Evolutionary conservation across 2,113 vertebrate genomes (phyloP).

Genomic region (Gobiocypris rarus): DNA sequence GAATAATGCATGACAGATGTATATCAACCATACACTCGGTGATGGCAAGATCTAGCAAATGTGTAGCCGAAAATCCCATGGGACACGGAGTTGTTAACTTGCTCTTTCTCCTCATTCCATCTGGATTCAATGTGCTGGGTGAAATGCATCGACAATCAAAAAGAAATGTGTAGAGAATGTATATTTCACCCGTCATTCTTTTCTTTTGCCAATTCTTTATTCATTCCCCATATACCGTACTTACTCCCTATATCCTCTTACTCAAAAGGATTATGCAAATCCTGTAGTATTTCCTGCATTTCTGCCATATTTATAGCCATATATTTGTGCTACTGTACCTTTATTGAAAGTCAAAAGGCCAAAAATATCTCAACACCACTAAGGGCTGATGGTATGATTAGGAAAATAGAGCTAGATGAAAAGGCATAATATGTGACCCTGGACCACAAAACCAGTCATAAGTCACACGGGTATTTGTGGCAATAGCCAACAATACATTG

Average conservation of each 20-base stretch:
- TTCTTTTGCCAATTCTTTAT: conserved; percentile 11
- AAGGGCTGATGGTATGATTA: not conserved
- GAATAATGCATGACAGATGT: conserved; percentile 84
- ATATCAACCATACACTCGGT: conserved; percentile 64
- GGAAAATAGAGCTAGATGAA: not conserved
- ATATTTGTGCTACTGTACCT: not conserved
- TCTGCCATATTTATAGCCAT: not conserved
- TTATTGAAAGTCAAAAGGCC: not conserved
- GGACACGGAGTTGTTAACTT: conserved; percentile 33
- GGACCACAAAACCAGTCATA: too few species aligned
- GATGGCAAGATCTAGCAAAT: conserved; percentile 46
- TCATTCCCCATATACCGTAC: not conserved
- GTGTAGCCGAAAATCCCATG: conserved; percentile 39
- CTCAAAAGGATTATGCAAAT: not conserved
- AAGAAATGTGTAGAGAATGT: conserved; percentile 48
- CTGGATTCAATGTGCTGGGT: conserved; percentile 70
- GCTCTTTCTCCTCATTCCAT: conserved; percentile 60
- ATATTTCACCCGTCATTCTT: conserved; percentile 24
- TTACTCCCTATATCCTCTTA: not conserved
- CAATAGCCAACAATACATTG: too few species aligned
- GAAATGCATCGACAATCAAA: conserved; percentile 48
- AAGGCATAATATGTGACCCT: not conserved
- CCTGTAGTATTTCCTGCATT: not conserved
- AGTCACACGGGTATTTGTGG: too few species aligned
- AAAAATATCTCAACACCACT: not conserved